These are phyloP conservation scores for Actinernus sp. DNA, from an alignment of 92 coral and sea anemone genomes.

Conservation along the genomic window DNA sequence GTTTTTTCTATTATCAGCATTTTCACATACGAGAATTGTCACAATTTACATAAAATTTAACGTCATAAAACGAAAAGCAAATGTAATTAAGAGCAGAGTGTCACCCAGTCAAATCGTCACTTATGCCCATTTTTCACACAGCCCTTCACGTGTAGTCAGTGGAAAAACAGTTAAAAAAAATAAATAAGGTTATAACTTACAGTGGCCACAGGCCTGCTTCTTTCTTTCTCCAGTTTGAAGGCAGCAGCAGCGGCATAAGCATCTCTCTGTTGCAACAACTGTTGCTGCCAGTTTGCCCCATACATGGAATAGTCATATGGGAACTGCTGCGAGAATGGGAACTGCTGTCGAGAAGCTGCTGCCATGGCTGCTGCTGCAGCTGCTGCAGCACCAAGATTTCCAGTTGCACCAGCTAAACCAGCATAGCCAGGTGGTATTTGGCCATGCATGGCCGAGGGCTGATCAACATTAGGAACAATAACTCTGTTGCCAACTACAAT, in stretches of 20 bases:
- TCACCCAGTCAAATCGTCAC: too few species aligned
- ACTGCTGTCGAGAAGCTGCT: slow-evolving; percentile 85
- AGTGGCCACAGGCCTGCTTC: slow-evolving; percentile 10
- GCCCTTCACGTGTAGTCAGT: too few species aligned
- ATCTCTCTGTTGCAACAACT: slow-evolving; percentile 76
- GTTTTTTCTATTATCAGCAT: too few species aligned
- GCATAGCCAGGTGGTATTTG: slow-evolving; percentile 66
- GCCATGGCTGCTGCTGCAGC: slow-evolving; percentile 90
- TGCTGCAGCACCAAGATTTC: slow-evolving; percentile 64
- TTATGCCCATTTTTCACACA: too few species aligned
- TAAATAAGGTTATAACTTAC: slow-evolving; percentile 7
- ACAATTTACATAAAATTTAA: too few species aligned
- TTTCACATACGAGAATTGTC: too few species aligned
- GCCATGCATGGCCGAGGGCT: slow-evolving; percentile 57
- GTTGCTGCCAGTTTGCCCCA: slow-evolving; percentile 82
- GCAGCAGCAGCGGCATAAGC: slow-evolving; percentile 69
- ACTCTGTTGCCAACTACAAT: slow-evolving; percentile 86
- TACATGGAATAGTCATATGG: slow-evolving; percentile 87
- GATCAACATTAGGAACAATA: slow-evolving; percentile 87
- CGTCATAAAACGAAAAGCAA: too few species aligned
- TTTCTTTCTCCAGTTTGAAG: slow-evolving; percentile 50
- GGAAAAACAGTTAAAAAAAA: neutral
- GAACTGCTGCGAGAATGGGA: slow-evolving; percentile 78
- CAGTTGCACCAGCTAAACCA: slow-evolving; percentile 23
- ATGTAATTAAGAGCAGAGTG: too few species aligned